Conservation (phyloP, 1,140 invertebrate genomes). For the Musca vetustissima region DNA sequence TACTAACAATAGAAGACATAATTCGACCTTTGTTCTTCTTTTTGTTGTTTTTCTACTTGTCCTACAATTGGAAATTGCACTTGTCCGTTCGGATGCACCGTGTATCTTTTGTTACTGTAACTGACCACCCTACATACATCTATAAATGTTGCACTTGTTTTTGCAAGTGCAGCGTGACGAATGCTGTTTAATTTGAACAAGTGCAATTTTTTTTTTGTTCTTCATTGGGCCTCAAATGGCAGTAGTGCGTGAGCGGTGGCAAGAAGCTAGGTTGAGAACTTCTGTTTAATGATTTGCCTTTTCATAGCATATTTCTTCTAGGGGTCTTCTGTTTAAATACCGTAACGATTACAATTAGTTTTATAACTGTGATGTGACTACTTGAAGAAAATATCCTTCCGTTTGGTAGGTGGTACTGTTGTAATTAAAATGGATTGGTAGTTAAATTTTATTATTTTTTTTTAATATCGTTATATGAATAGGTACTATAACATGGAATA, state of each 20-base stretch:
- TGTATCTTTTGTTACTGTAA: neutral
- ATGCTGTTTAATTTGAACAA: constrained; percentile 7
- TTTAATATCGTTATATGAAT: neutral
- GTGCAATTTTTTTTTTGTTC: constrained; percentile 4
- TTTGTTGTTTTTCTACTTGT: neutral
- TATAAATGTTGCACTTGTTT: neutral
- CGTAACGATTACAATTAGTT: no score
- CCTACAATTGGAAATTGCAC: constrained; percentile 11
- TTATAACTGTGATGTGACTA: no score
- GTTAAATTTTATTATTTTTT: no score
- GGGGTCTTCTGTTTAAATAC: no score
- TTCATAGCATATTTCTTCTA: no score
- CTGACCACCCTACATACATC: neutral
- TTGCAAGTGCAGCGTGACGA: constrained; percentile 15
- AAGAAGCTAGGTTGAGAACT: no score
- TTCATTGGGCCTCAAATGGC: no score
- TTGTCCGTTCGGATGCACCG: neutral
- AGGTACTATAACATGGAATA: no score
- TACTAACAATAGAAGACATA: neutral
- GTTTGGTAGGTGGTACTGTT: no score
- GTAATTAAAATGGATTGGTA: neutral
- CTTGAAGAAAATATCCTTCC: no score
- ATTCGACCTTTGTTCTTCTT: neutral
- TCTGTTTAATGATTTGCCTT: no score
- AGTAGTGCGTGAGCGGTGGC: no score